Percentiles rank a stretch among this genome's conserved stretches.
phyloP scores from a whole-genome alignment of 2,113 vertebrate genomes.

The Leucopsar rothschildi region DNA sequence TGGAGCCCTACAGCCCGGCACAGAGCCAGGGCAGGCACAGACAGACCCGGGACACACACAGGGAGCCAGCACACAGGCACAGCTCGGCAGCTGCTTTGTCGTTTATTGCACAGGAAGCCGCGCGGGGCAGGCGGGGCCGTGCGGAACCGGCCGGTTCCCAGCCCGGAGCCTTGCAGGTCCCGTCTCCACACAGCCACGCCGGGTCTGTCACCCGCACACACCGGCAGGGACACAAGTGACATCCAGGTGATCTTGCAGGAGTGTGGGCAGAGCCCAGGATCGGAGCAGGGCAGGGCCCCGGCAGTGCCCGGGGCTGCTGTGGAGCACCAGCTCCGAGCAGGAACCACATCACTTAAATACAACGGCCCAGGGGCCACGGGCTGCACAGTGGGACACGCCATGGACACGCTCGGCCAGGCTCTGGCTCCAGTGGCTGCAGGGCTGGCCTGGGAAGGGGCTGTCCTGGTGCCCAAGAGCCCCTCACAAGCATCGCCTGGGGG shows the following conservation, averaged over 20 bases:
- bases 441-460: background rate
- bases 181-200: background rate
- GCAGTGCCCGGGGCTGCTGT: background rate
- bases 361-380: background rate
- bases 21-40: background rate
- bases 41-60: background rate
- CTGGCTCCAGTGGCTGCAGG: accelerated
- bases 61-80: background rate
- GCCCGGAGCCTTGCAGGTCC: constrained; percentile 21
- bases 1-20: background rate
- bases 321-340: background rate
- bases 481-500: accelerated
- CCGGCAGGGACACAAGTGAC: background rate
- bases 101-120: constrained; percentile 79
- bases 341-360: background rate
- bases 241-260: background rate
- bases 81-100: constrained; percentile 58
- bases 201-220: accelerated
- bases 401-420: accelerated
- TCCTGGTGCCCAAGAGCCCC: background rate
- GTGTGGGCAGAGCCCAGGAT: background rate
- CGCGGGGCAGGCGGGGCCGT: constrained; percentile 46
- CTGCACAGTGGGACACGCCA: accelerated
- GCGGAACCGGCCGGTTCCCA: constrained; percentile 31
- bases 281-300: accelerated